Conservation (phyloP, 2,888 invertebrate species). For the Apamea sordens region DNA sequence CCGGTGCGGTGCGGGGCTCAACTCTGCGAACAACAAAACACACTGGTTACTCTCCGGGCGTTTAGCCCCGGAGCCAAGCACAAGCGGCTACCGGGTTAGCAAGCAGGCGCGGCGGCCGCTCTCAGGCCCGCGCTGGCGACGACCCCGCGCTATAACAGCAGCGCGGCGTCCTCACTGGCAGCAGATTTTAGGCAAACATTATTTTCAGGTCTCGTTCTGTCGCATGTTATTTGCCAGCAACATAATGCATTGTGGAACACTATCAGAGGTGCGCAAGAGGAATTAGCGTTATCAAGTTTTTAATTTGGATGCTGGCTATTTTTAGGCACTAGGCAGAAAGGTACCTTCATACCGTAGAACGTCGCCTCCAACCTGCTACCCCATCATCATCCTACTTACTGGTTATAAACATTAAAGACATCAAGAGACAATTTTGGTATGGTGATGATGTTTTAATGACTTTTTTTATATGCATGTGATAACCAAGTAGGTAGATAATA, state of each 20-base stretch:
- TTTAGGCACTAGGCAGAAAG: conserved; percentile 59
- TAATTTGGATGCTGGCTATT: conserved; percentile 71
- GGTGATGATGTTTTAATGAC: conserved; percentile 19
- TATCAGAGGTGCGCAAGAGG: conserved; percentile 76
- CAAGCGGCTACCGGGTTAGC: conserved; percentile 90
- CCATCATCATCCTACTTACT: conserved; percentile 64
- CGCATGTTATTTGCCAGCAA: conserved; percentile 80
- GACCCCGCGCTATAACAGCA: conserved; percentile 33
- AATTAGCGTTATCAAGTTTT: conserved; percentile 75
- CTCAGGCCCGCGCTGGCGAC: conserved; percentile 77
- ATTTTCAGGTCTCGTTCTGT: conserved; percentile 70
- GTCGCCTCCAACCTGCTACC: conserved; percentile 79
- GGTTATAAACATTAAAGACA: conserved; percentile 51
- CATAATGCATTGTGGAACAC: conserved; percentile 73
- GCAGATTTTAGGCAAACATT: conserved; percentile 76
- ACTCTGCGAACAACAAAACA: conserved; percentile 91
- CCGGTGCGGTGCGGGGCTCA: conserved; percentile 90
- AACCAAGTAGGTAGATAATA: conserved; percentile 17
- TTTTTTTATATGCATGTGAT: conserved; percentile 22
- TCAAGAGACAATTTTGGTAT: conserved; percentile 44
- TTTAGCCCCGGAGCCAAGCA: conserved; percentile 88
- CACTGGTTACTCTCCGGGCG: conserved; percentile 89
- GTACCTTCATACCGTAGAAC: conserved; percentile 75
- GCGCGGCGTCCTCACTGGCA: conserved; percentile 65
- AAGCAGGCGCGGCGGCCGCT: conserved; percentile 84